Percentiles rank a stretch among this genome's conserved stretches.
These are phyloP conservation scores for Aproaerema taeniolella DNA, from an alignment of 2,888 invertebrate species.

Conservation along the genomic window DNA sequence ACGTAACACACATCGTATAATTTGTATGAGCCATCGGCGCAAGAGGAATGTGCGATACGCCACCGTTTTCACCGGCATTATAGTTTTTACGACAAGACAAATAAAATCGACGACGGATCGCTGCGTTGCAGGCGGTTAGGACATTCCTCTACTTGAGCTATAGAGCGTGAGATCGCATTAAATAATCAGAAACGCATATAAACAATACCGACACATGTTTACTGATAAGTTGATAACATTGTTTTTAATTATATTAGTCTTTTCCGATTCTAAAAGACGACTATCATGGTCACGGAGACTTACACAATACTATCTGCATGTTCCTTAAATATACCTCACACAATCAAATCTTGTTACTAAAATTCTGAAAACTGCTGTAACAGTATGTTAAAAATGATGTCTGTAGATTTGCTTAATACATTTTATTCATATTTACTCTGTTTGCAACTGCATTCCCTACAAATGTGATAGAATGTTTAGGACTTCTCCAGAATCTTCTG, in stretches of 20 bases:
- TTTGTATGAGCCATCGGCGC: conserved; percentile 67
- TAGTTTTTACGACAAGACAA: conserved; percentile 52
- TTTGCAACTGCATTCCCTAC: too few species aligned
- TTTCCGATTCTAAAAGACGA: too few species aligned
- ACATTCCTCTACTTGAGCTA: conserved; percentile 38
- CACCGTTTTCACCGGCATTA: conserved; percentile 53
- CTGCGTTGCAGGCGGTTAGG: conserved; percentile 44
- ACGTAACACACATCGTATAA: conserved; percentile 72
- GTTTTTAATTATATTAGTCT: neutral
- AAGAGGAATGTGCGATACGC: conserved; percentile 65
- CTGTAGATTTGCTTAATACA: too few species aligned
- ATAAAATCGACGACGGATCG: conserved; percentile 52
- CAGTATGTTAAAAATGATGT: too few species aligned
- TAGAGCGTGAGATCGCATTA: conserved; percentile 61
- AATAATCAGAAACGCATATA: conserved; percentile 63
- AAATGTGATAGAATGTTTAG: too few species aligned
- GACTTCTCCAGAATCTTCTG: too few species aligned
- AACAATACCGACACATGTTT: conserved; percentile 46
- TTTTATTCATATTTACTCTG: too few species aligned
- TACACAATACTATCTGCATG: too few species aligned
- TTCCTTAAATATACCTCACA: too few species aligned
- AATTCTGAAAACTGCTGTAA: too few species aligned
- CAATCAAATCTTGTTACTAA: too few species aligned
- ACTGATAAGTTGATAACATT: neutral
- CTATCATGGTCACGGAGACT: too few species aligned